Evolutionary conservation across 2,888 invertebrate species (phyloP).

Genomic region (Melolontha melolontha): DNA sequence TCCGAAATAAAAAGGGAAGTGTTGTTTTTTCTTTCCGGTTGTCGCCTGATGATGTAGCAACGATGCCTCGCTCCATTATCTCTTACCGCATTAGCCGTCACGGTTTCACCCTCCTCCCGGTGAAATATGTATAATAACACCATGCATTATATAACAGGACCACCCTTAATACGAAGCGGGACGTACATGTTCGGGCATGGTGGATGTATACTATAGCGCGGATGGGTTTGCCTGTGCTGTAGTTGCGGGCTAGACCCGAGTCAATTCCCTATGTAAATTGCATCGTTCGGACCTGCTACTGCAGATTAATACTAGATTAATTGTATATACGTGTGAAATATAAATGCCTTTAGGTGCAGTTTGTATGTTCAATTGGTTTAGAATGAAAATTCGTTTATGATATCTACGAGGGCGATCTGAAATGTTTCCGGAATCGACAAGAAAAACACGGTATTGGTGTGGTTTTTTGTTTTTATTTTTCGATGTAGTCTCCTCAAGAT

Average conservation of each 20-base stretch:
- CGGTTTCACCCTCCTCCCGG: constrained; percentile 49
- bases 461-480: no score
- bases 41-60: constrained; percentile 39
- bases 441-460: no score
- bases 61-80: constrained; percentile 55
- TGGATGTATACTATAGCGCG: neutral
- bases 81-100: constrained; percentile 56
- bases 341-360: no score
- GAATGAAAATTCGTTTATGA: neutral
- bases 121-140: constrained; percentile 63
- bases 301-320: constrained; percentile 29
- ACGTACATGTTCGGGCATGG: neutral
- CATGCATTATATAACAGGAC: constrained; percentile 59
- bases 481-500: no score
- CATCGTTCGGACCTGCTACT: constrained; percentile 11
- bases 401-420: no score
- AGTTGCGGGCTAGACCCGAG: constrained; percentile 1
- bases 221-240: constrained; percentile 3
- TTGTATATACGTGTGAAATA: constrained; percentile 8
- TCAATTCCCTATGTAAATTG: constrained; percentile 37
- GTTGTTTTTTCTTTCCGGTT: constrained; percentile 49
- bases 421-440: no score
- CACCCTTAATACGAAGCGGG: constrained; percentile 22
- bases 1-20: constrained; percentile 55
- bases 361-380: neutral